A percentile compares a stretch with the other conserved stretches of the same genome.
Evolutionary conservation across 2,797 vertebrate genomes (phyloP).

Genomic region (Myioborus miniatus): DNA sequence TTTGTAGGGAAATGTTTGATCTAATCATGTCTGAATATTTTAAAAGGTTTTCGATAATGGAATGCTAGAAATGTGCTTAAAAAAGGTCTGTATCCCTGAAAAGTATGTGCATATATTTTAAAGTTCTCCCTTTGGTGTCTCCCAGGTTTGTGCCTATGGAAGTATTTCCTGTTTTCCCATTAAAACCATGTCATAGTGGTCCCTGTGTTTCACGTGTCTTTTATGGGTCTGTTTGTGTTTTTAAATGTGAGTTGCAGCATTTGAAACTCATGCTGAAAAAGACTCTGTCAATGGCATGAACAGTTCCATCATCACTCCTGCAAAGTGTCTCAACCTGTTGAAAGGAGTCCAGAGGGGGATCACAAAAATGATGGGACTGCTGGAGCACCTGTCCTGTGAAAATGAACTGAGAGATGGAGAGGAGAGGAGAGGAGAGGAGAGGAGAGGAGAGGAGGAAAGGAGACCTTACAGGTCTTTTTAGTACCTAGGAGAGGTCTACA

Average conservation of each 20-base stretch:
- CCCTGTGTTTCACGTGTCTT: background rate
- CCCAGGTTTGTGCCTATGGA: background rate
- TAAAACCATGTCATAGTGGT: background rate
- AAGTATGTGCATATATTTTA: background rate
- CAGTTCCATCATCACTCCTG: background rate
- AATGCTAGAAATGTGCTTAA: slow-evolving; percentile 29
- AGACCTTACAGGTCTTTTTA: background rate
- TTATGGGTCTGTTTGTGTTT: slow-evolving; percentile 1
- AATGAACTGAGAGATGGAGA: background rate
- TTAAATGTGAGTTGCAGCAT: background rate
- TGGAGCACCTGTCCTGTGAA: background rate
- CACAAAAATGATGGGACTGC: background rate
- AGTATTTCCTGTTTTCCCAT: background rate
- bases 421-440: background rate
- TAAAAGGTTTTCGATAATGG: slow-evolving; percentile 7
- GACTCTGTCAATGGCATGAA: background rate
- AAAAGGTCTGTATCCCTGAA: slow-evolving; percentile 16
- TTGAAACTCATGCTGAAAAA: background rate
- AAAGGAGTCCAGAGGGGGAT: background rate
- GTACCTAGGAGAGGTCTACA: background rate
- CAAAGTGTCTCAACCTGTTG: background rate
- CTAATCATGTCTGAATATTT: slow-evolving; percentile 68
- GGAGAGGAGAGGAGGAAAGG: background rate
- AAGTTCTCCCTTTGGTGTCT: background rate
- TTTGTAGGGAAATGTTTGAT: slow-evolving; percentile 61